Percentiles rank a stretch among this genome's conserved stretches.
phyloP scores from a whole-genome alignment of 2,113 vertebrate species.

The Atherinomorus stipes region DNA sequence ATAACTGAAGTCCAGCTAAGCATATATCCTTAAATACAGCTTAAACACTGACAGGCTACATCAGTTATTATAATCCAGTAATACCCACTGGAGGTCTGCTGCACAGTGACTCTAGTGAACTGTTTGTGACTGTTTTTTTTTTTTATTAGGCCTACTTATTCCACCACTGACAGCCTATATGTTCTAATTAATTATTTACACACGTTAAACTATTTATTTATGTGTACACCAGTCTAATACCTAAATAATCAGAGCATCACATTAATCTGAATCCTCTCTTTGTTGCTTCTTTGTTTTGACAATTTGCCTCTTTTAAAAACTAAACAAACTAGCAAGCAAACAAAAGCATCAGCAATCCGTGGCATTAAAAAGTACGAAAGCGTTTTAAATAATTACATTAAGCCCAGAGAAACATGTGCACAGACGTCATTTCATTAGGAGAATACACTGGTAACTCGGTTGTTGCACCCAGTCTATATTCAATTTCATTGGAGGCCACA shows the following conservation, averaged over 20 bases:
- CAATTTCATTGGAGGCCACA: constrained; percentile 59
- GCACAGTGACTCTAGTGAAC: not conserved
- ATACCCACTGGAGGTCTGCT: no score
- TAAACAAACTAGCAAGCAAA: not conserved
- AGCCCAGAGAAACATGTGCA: not conserved
- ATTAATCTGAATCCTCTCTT: not conserved
- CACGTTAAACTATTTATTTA: not conserved
- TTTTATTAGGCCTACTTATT: not conserved
- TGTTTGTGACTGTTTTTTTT: no score
- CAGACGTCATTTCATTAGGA: not conserved
- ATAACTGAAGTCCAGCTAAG: not conserved
- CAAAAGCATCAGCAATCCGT: no score
- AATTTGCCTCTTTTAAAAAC: not conserved
- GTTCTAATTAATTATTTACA: constrained; percentile 6
- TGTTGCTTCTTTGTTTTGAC: not conserved
- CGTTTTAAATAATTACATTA: not conserved
- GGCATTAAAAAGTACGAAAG: not conserved
- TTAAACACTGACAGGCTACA: not conserved
- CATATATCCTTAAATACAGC: not conserved
- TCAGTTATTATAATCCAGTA: not conserved
- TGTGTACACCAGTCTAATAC: not conserved
- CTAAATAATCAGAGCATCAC: not conserved
- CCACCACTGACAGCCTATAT: not conserved
- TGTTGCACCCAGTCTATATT: constrained; percentile 41
- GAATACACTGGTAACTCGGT: not conserved